Evolutionary conservation across 2,888 invertebrate genomes (phyloP).

Genomic region (Limnephilus auricula): DNA sequence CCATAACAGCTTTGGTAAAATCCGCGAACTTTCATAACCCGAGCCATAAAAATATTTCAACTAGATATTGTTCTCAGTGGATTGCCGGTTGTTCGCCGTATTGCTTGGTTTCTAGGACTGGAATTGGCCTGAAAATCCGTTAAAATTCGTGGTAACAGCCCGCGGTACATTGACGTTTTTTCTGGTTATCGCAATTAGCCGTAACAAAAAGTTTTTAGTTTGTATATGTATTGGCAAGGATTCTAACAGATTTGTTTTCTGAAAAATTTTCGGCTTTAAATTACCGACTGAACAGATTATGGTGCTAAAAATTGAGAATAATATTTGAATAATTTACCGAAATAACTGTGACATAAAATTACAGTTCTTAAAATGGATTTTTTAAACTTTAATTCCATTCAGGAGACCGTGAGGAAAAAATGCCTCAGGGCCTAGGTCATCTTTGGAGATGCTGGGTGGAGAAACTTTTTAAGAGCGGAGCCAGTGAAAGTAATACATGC

Average conservation of each 20-base stretch:
- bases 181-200: neutral
- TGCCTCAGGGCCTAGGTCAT: too few relatives aligned
- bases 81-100: neutral
- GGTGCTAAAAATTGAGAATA: neutral
- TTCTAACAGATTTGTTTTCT: neutral
- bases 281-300: neutral
- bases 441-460: too few relatives aligned
- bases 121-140: neutral
- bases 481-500: too few relatives aligned
- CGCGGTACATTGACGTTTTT: neutral
- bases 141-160: neutral
- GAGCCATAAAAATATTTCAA: neutral
- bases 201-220: neutral
- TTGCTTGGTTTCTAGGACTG: neutral
- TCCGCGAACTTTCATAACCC: neutral
- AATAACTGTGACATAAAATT: too few relatives aligned
- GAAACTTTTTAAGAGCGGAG: too few relatives aligned
- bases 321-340: too few relatives aligned
- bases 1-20: neutral
- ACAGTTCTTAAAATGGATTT: too few relatives aligned
- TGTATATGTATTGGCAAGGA: neutral
- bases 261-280: neutral
- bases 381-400: too few relatives aligned
- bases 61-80: neutral
- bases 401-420: too few relatives aligned